Percentiles rank a stretch among this genome's conserved stretches.
Conservation (phyloP, 2,113 vertebrate genomes). For the Todiramphus saurophagus region DNA sequence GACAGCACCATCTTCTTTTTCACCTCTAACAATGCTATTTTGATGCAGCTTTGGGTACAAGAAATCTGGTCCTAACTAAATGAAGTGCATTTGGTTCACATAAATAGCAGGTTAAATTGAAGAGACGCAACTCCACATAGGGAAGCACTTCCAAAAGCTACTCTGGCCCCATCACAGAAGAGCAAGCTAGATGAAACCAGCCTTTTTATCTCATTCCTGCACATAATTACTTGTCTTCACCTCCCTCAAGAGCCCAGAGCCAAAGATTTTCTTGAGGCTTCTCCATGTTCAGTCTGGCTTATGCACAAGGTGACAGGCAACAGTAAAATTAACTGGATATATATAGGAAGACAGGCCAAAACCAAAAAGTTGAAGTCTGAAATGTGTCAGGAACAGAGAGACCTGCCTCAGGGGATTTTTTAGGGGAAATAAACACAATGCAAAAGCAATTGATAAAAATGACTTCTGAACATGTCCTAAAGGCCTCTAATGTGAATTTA, state of each 20-base stretch:
- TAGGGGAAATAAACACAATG: conserved; percentile 1
- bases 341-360: background rate
- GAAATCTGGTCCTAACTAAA: background rate
- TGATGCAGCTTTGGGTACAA: background rate
- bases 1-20: background rate
- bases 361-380: background rate
- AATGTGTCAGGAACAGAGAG: background rate
- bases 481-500: background rate
- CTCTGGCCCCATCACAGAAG: background rate
- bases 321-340: background rate
- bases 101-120: background rate
- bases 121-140: background rate
- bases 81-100: background rate
- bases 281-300: background rate
- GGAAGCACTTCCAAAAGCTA: background rate
- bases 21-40: background rate
- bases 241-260: background rate
- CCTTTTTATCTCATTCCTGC: background rate
- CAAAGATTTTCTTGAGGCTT: background rate
- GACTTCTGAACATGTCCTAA: background rate
- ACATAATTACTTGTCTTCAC: background rate
- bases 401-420: background rate
- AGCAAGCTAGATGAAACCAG: background rate
- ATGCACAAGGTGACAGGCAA: background rate
- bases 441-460: background rate